Percentiles rank a stretch among this genome's conserved stretches.
Evolutionary conservation across 1,140 invertebrate genomes (phyloP).

Genomic region (Coenobita brevimanus): DNA sequence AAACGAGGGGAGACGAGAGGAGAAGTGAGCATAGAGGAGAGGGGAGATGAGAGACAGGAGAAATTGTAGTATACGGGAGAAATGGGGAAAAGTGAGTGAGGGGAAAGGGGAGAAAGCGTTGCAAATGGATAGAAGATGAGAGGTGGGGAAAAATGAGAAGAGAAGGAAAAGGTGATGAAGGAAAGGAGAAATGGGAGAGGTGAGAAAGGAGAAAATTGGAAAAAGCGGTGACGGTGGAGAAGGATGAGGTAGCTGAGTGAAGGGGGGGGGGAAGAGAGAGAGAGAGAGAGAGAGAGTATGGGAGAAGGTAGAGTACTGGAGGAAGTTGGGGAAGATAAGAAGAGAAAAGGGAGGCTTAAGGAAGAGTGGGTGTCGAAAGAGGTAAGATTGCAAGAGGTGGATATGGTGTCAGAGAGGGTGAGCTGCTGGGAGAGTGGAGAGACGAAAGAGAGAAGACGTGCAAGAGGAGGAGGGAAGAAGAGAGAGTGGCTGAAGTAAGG

Average conservation of each 20-base stretch:
- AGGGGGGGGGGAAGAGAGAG: not conserved
- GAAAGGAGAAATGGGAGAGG: not conserved
- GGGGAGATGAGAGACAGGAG: not conserved
- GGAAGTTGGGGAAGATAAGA: too few species aligned
- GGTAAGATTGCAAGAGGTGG: not conserved
- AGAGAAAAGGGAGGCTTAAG: not conserved
- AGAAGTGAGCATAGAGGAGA: not conserved
- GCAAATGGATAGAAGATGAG: not conserved
- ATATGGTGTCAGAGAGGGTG: not conserved
- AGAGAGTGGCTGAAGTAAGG: not conserved
- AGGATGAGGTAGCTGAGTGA: not conserved
- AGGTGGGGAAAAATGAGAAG: not conserved
- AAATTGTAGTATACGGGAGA: not conserved
- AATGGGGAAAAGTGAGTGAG: not conserved
- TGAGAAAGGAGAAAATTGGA: not conserved
- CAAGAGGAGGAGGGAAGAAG: not conserved
- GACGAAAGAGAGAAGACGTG: not conserved
- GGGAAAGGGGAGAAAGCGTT: not conserved
- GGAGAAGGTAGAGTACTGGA: not conserved
- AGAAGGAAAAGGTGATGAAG: not conserved
- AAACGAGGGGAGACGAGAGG: conserved; percentile 2
- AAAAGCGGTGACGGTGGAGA: not conserved
- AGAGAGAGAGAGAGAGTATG: conserved; percentile 8
- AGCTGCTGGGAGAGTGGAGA: not conserved
- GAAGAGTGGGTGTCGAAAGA: not conserved